Evolutionary conservation across 1,140 invertebrate genomes (phyloP), one percentile per base, ranked within the genome.

Genomic region (Lepidurus apus): DNA sequence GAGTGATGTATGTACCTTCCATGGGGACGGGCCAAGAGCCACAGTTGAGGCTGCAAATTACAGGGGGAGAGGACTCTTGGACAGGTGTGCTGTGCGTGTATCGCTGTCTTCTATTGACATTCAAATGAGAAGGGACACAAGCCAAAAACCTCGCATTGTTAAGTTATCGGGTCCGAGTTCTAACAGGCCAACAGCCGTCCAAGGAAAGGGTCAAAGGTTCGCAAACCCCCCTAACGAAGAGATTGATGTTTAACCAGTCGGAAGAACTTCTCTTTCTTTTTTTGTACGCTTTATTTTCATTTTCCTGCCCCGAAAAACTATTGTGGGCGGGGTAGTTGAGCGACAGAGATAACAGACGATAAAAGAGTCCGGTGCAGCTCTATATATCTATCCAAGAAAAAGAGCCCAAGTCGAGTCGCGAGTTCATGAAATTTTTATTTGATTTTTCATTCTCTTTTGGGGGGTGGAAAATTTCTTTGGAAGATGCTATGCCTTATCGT

Each of bases 61-160:
- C 53, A 65, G 21, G n/a, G 53, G 53, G 21, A 65, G 34, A 34
- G 34, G 34, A 65, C 9, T 65, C 0, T 34, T 17, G 53, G 53
- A 65, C 53, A 65, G 53, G 53, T 65, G 53, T 65, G 53, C 17
- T 65, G 53, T 65, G 21, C 53, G 53, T 65, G 53, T 65, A 65
- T 65, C 53, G 53, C 53, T 21, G 17, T 17, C 53, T 13, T 65
- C 53, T 65, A 65, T 65, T 65, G 53, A 65, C 53, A 65, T 65
- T 65, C 53, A 65, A 65, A 65, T 65, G 53, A 65, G 53, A 65
- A 65, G 53, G 53, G 53, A 65, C 53, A 65, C 53, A 65, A 65
- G 53, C 53, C 53, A 65, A 65, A 65, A 65, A 65, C 9, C 21
- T 65, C 17, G 53, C 9, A 65, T 65, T 65, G 53, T 65, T 21